Evolutionary conservation across 2,888 invertebrate species (phyloP).

Genomic region (Xestia c-nigrum): DNA sequence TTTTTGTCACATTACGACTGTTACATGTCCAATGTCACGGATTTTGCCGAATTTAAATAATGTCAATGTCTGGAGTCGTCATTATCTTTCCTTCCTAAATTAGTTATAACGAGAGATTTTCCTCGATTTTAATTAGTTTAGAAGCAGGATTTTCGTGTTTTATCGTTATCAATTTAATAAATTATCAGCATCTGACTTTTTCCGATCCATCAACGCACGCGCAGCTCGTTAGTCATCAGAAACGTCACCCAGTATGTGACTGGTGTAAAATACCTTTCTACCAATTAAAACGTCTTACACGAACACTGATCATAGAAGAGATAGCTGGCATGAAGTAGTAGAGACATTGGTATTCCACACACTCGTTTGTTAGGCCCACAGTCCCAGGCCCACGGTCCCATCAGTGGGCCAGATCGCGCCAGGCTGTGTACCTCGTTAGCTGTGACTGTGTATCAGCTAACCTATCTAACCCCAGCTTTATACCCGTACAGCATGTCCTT

Average conservation of each 20-base stretch:
- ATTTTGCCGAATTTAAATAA: background rate
- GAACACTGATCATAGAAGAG: slow-evolving; percentile 40
- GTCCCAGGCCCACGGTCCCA: slow-evolving; percentile 44
- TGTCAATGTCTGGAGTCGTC: background rate
- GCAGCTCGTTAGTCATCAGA: slow-evolving; percentile 24
- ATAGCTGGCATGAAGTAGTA: slow-evolving; percentile 35
- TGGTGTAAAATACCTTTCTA: slow-evolving; percentile 41
- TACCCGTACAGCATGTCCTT: slow-evolving; percentile 42
- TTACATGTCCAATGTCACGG: background rate
- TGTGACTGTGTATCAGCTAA: slow-evolving; percentile 73
- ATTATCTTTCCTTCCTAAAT: too few relatives aligned
- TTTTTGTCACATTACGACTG: background rate
- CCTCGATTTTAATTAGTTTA: background rate
- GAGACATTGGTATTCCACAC: slow-evolving; percentile 52
- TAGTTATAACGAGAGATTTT: background rate
- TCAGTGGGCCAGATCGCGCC: slow-evolving; percentile 57
- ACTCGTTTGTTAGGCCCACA: slow-evolving; percentile 42
- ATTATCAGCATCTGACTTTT: background rate
- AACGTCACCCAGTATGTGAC: background rate
- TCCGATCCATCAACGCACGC: slow-evolving; percentile 3
- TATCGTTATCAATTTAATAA: slow-evolving; percentile 8
- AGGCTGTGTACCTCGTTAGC: slow-evolving; percentile 74
- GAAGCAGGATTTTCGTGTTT: slow-evolving; percentile 12
- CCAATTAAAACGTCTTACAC: slow-evolving; percentile 52
- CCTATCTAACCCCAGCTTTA: slow-evolving; percentile 73